These are phyloP conservation scores for Amiota communis DNA, from an alignment of 2,888 invertebrate species.

Conservation along the genomic window DNA sequence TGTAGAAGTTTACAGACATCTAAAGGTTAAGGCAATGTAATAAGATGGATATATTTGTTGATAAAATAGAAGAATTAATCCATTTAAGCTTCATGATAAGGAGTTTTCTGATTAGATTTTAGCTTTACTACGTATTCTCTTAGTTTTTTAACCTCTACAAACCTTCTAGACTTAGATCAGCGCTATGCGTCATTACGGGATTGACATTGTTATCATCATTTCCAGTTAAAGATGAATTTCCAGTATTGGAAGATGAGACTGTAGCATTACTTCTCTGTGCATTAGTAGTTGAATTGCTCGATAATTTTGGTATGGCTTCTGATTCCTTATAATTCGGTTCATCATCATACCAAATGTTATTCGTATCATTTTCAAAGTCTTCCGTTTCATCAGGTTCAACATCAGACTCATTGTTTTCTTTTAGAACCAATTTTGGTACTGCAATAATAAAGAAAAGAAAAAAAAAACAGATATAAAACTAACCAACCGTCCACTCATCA, in stretches of 20 bases:
- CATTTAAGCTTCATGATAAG: no score
- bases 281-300: conserved; percentile 68
- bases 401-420: conserved; percentile 86
- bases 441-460: conserved; percentile 41
- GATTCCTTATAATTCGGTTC: conserved; percentile 76
- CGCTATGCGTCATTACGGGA: conserved; percentile 71
- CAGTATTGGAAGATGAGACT: conserved; percentile 45
- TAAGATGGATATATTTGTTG: background rate
- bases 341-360: conserved; percentile 75
- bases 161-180: conserved; percentile 71
- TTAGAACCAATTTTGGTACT: conserved; percentile 89
- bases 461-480: background rate
- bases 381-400: conserved; percentile 85
- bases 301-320: conserved; percentile 75
- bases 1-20: no score
- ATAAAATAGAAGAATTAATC: background rate
- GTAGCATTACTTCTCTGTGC: conserved; percentile 51
- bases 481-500: background rate
- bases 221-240: conserved; percentile 53
- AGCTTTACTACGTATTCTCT: no score
- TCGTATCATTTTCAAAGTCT: conserved; percentile 74
- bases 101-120: no score
- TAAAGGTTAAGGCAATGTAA: no score
- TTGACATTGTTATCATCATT: conserved; percentile 62
- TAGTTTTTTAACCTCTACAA: conserved; percentile 39